Base-by-base conservation (phyloP, 2,113 vertebrate genomes). In the Conger conger region DNA sequence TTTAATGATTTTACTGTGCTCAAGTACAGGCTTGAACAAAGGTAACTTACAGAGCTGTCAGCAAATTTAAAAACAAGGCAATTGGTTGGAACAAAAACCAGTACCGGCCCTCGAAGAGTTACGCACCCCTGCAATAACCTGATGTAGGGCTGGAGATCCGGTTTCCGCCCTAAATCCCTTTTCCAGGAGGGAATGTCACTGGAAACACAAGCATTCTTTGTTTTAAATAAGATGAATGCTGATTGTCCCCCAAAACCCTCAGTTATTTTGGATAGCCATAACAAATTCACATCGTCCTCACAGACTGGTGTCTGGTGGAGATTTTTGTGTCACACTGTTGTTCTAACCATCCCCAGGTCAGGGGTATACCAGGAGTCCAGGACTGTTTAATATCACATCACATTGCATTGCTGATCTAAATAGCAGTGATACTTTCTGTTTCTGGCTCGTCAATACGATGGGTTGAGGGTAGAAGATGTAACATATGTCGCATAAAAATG, bases 271-370 rank as follows among this genome's bases (percentile, higher is more conserved):
- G 30, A 77, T 77, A n/a, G 82, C 63, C 2, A 68, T 79, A 16
- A 80, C 78, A 30, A 83, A 17, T 79, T 82, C 77, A 37, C 45
- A 50, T 87, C 84, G 85, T 79, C 85, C n/a, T 79, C 3, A n/a
- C 78, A 68, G 85, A 82, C 82, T 86, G 9, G 76, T 80, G 88
- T 63, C 88, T 88, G 73, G 30, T 79, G 9, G 35, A 89, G 86
- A 90, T 89, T 85, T 63, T 78, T 86, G 79, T 68, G 1, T 11
- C 78, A 63, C 23, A 68, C 79, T 20, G 27, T 7, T 23, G 76
- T 79, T 85, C 57, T 87, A 80, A 85, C 54, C 84, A 86, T 79
- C 18, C 73, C 82, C 45, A 35, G 86, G 42, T 86, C 17, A 45
- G 85, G 85, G 76, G 83, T 33, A 7, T 27, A 54, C 23, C 35